A percentile compares a stretch with the other conserved stretches of the same genome.
phyloP scores from a whole-genome alignment of 2,797 vertebrate genomes.

The Calcarius lapponicus region DNA sequence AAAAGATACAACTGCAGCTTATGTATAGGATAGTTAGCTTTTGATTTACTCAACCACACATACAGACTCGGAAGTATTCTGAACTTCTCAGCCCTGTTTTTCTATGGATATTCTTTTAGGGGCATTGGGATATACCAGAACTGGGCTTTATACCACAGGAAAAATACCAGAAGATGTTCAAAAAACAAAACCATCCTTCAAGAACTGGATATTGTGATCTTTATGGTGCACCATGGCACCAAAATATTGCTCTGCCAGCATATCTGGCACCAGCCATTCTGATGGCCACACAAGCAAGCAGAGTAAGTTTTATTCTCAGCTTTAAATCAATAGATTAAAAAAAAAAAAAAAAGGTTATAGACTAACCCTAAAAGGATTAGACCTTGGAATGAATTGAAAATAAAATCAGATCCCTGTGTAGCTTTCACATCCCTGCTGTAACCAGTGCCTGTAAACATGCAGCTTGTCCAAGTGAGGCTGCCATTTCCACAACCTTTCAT shows the following conservation, averaged over 20 bases:
- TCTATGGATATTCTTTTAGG: background rate
- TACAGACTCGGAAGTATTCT: background rate
- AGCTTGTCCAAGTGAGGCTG: background rate
- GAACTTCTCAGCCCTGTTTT: background rate
- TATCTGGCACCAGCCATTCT: background rate
- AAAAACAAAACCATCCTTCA: background rate
- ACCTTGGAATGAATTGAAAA: background rate
- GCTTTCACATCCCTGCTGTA: background rate
- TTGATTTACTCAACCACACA: background rate
- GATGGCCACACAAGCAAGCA: background rate
- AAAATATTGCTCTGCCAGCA: background rate
- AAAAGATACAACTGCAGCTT: background rate
- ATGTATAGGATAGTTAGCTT: background rate
- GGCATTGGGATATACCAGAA: background rate
- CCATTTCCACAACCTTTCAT: background rate
- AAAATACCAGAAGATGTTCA: background rate
- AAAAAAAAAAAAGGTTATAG: background rate
- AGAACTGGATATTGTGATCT: background rate
- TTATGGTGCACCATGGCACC: background rate
- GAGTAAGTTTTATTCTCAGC: background rate
- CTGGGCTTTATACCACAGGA: background rate
- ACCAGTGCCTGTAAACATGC: background rate
- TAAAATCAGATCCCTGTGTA: background rate
- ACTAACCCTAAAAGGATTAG: background rate
- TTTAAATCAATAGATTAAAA: background rate